phyloP scores from a whole-genome alignment of 2,888 invertebrate genomes.

The Megaustenia siamemsis region DNA sequence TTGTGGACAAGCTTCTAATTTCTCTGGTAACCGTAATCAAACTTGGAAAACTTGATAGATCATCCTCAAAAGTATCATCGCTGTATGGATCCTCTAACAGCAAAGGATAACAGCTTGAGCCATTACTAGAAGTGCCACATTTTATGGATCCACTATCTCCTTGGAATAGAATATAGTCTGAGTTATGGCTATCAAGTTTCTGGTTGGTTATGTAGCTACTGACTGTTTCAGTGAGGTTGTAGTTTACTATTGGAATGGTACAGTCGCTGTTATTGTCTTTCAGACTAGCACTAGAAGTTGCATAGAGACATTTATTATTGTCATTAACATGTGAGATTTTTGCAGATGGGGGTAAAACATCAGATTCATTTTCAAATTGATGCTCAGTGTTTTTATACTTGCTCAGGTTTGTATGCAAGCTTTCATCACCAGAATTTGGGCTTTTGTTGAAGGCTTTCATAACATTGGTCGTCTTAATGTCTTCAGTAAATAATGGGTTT shows the following conservation, averaged over 20 bases:
- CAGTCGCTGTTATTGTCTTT: slow-evolving; percentile 25
- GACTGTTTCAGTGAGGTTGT: slow-evolving; percentile 22
- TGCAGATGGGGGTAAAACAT: background rate
- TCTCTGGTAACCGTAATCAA: slow-evolving; percentile 31
- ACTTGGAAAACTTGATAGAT: slow-evolving; percentile 7
- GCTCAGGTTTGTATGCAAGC: background rate
- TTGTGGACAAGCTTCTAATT: slow-evolving; percentile 27
- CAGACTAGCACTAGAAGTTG: background rate
- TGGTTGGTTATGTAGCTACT: background rate
- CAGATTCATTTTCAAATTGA: background rate
- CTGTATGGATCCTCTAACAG: background rate
- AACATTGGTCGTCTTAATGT: slow-evolving; percentile 1
- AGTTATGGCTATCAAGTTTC: background rate
- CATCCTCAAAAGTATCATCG: slow-evolving; percentile 6
- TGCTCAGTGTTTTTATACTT: background rate
- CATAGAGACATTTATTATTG: background rate
- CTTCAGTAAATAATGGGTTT: slow-evolving; percentile 43
- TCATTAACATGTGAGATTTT: background rate
- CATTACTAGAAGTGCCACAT: background rate
- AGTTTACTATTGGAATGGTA: slow-evolving; percentile 36
- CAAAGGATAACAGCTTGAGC: background rate
- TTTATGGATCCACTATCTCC: background rate
- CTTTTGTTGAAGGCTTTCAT: background rate
- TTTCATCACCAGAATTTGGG: background rate
- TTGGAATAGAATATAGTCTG: background rate